Evolutionary conservation across 2,797 vertebrate genomes (phyloP).

Genomic region (Enteromius treurensis): DNA sequence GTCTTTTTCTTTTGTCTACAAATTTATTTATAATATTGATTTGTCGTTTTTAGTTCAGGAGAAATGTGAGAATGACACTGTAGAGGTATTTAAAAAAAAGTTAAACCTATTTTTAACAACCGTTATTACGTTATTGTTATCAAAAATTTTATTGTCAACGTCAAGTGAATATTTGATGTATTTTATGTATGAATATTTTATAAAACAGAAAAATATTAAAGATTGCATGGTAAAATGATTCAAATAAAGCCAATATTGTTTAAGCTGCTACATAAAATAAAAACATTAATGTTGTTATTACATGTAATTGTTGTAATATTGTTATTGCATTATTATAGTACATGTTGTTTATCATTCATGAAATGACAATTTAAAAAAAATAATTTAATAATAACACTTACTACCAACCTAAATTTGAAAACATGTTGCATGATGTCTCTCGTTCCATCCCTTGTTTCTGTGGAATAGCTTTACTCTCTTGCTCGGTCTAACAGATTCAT

Average conservation of each 20-base stretch:
- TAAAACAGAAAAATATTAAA: neutral
- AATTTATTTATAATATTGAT: neutral
- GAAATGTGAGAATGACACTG: neutral
- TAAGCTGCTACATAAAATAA: neutral
- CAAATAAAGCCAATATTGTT: neutral
- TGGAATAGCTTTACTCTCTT: constrained; percentile 2
- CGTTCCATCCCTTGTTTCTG: neutral
- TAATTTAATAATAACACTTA: neutral
- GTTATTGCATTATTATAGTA: neutral
- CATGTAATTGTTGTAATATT: neutral
- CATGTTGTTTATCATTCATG: neutral
- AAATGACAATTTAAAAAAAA: neutral
- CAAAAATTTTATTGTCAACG: neutral
- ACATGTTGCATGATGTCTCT: neutral
- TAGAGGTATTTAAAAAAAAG: neutral
- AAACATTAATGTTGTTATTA: neutral
- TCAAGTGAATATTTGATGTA: neutral
- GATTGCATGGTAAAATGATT: neutral
- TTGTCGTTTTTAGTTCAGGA: neutral
- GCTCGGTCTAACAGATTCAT: neutral
- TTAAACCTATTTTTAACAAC: too few relatives aligned
- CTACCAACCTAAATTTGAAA: neutral
- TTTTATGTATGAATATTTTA: too few relatives aligned
- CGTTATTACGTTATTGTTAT: neutral
- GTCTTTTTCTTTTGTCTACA: neutral